Conservation (phyloP, 2,113 vertebrate species). For the Pseudorectes ferrugineus region DNA sequence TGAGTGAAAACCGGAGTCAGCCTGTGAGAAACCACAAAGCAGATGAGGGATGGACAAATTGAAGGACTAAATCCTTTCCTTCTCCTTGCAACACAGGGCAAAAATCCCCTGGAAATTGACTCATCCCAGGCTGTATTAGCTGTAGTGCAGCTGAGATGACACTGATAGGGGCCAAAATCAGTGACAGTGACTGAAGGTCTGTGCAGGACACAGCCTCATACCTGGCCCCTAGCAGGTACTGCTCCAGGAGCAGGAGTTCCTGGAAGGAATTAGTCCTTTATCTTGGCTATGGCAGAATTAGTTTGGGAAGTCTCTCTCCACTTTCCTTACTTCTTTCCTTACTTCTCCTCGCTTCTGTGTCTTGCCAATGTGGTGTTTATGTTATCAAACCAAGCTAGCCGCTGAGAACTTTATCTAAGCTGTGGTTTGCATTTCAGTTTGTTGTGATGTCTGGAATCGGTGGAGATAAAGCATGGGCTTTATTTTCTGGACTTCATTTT, state of each 20-base stretch:
- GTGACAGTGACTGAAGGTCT: neutral
- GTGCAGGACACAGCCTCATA: neutral
- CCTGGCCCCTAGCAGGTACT: neutral
- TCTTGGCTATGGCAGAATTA: neutral
- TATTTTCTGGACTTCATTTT: neutral
- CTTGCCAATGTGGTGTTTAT: neutral
- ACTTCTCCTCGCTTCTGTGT: neutral
- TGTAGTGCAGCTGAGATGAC: neutral
- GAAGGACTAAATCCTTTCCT: neutral
- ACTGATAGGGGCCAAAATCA: accelerated
- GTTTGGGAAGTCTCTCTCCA: neutral
- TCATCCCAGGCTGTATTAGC: neutral
- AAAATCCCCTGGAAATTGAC: neutral
- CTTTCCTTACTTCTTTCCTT: neutral
- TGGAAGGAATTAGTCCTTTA: neutral
- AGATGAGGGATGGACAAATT: neutral
- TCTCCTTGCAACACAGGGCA: neutral
- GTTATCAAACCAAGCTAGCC: neutral
- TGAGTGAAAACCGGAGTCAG: neutral
- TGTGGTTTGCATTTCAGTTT: neutral
- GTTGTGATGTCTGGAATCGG: neutral
- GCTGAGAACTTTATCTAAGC: neutral
- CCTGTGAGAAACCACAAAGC: neutral
- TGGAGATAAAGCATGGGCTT: neutral
- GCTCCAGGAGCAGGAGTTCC: neutral